Base-by-base conservation (phyloP, 2,797 vertebrate species). In the Scolopax bukidnonensis region DNA sequence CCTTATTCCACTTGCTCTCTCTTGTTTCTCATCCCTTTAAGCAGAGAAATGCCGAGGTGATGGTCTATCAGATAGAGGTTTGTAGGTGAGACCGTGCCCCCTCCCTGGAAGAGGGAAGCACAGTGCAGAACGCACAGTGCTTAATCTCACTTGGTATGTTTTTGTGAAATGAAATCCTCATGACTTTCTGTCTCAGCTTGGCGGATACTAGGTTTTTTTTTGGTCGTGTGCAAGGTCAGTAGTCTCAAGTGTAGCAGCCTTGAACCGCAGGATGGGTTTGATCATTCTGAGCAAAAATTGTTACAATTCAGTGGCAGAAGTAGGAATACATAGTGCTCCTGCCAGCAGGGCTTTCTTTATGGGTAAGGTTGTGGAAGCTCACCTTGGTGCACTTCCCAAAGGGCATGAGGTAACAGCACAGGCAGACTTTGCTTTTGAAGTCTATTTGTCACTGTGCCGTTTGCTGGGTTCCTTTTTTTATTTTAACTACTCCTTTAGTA, bases 401-500 rank as follows among this genome's bases (percentile, higher is more conserved):
- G 90, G 77, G 38, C 77, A 30, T 0, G 0, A 81, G 81, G 86
- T 84, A 51, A 41, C 54, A 30, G n/a, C 43, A 24, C 5, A 36
- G 70, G 51, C 63, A 73, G 70, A 64, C 28, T n/a, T 48, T 19
- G 0, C 4, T 61, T 90, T 71, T 73, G 73, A 41, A 95, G 51
- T 16, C 5, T 48, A 23, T 84, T 84, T 95, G 79, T 92, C 76
- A 14, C 74, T 8, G 23, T 54, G 87, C 89, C 61, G 25, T 56
- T 24, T 18, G 4, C 6, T 64, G 40, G 67, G 38, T n/a, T 60
- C 50, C 30, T 54, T 73, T 19, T 10, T 16, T 2, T n/a, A 16
- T 41, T 41, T 67, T 70, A 70, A 61, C n/a, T 71, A 20, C 74
- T 95, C 48, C 87, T 92, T 85, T 65, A 78, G n/a, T 43, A 87